These are phyloP conservation scores for Pentalonia nigronervosa DNA, from an alignment of 1,140 invertebrate genomes.

Conservation along the genomic window DNA sequence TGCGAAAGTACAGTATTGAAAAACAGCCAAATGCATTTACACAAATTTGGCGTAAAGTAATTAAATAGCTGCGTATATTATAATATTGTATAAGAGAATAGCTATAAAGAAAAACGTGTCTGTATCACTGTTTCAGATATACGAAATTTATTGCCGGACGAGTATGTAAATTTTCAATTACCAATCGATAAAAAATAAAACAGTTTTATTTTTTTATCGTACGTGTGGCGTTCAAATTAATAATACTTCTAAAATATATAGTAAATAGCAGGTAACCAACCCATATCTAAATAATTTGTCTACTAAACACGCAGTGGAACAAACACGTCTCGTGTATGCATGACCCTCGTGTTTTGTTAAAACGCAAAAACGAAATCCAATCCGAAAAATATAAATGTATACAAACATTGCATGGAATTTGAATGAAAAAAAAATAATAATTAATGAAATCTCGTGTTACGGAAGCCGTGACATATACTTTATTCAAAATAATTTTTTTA, in stretches of 20 bases:
- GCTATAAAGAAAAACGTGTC: background rate
- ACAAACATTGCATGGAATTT: background rate
- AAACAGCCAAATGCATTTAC: background rate
- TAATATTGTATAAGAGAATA: background rate
- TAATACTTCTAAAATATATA: background rate
- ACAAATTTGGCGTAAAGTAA: background rate
- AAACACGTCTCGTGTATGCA: background rate
- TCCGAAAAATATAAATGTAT: background rate
- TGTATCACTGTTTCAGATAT: constrained; percentile 6
- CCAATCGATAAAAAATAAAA: constrained; percentile 26
- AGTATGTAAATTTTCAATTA: constrained; percentile 43
- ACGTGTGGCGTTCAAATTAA: background rate
- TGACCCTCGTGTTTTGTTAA: background rate
- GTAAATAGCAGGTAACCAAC: background rate
- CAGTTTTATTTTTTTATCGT: background rate
- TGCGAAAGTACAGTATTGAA: background rate
- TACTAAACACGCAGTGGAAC: background rate
- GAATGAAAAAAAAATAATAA: background rate
- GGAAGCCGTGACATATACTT: background rate
- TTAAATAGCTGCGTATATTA: background rate
- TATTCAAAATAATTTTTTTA: background rate
- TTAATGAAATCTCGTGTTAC: background rate
- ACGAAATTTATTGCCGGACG: background rate
- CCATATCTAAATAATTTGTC: background rate
- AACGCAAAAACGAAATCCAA: background rate